These are phyloP conservation scores for Actenoides lindsayi DNA, from an alignment of 2,113 vertebrate species.

Conservation along the genomic window DNA sequence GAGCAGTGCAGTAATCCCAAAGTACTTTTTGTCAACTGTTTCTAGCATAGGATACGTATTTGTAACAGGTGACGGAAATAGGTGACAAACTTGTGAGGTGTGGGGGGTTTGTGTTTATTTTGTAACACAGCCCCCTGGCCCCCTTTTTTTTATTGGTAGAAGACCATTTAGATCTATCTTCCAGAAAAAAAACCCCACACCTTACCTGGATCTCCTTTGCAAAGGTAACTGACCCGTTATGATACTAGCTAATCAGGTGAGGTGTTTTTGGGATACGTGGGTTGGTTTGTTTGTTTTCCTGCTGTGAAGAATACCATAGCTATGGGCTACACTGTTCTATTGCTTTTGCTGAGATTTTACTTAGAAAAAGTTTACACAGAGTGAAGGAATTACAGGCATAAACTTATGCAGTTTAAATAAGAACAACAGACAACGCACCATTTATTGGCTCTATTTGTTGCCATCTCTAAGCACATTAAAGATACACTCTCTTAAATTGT, in stretches of 20 bases:
- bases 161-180: background rate
- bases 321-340: background rate
- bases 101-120: background rate
- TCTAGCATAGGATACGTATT: accelerated
- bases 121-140: accelerated
- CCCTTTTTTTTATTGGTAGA: background rate
- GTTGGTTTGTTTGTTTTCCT: too few species aligned
- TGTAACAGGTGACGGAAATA: background rate
- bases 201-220: background rate
- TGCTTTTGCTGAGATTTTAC: background rate
- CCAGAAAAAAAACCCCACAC: background rate
- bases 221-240: background rate
- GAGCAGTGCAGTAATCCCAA: accelerated
- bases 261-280: too few species aligned
- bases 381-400: background rate
- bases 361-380: background rate
- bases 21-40: background rate
- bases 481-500: background rate
- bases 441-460: background rate
- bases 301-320: background rate
- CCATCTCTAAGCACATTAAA: background rate
- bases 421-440: background rate
- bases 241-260: background rate
- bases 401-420: background rate
- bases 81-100: background rate